A percentile compares a stretch with the other conserved stretches of the same genome.
Conservation (phyloP, 2,113 vertebrate species). For the Aplodontia rufa region DNA sequence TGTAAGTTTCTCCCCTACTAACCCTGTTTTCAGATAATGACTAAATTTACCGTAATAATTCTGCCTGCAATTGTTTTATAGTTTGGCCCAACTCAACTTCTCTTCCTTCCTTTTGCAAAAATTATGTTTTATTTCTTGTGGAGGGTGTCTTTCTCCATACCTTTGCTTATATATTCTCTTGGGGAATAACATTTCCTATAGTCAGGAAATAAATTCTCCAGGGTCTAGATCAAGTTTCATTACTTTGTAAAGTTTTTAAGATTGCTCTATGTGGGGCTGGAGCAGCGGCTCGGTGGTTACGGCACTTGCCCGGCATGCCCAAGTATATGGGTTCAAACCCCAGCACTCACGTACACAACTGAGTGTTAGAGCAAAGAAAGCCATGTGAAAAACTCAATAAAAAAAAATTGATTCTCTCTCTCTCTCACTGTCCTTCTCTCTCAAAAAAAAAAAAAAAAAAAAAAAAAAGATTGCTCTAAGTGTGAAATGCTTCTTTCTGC, state of each 20-base stretch:
- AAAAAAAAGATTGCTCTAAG: too few species aligned
- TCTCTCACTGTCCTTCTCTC: too few species aligned
- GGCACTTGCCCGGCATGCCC: too few species aligned
- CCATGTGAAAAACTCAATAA: too few species aligned
- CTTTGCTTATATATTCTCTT: background rate
- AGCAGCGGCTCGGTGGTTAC: too few species aligned
- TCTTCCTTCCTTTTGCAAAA: slow-evolving; percentile 28
- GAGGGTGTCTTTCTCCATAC: background rate
- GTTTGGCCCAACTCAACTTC: background rate
- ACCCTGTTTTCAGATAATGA: background rate
- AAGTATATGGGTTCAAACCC: too few species aligned
- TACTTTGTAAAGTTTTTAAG: background rate
- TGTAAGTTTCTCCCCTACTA: background rate
- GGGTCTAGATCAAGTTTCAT: background rate
- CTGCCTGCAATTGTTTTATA: background rate
- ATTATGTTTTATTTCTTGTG: slow-evolving; percentile 17
- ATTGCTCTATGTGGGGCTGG: too few species aligned
- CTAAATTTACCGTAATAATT: background rate
- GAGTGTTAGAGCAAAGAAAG: too few species aligned
- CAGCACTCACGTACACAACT: too few species aligned
- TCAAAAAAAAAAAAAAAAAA: too few species aligned
- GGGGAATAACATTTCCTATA: background rate
- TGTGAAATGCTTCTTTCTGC: background rate
- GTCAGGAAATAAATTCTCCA: slow-evolving; percentile 36
- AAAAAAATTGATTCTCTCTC: too few species aligned